These are phyloP conservation scores for Zele albiditarsus DNA, from an alignment of 2,888 invertebrate genomes.

Conservation along the genomic window DNA sequence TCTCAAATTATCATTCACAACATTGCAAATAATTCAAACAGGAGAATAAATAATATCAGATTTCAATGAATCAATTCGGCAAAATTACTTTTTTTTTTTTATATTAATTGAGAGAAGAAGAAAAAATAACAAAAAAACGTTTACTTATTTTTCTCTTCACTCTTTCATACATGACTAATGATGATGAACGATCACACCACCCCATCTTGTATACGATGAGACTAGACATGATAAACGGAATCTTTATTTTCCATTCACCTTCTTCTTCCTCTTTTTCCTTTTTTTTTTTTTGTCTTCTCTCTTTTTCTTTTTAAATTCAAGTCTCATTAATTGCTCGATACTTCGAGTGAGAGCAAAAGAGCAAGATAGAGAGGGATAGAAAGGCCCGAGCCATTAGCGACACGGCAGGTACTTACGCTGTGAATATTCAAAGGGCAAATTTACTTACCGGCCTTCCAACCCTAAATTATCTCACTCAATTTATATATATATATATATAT, in stretches of 20 bases:
- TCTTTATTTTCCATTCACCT: conserved; percentile 4
- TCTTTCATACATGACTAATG: conserved; percentile 28
- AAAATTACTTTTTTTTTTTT: too few species aligned
- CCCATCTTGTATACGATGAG: neutral
- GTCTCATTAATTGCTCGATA: conserved; percentile 42
- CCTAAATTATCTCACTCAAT: conserved; percentile 29
- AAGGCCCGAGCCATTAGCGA: conserved; percentile 34
- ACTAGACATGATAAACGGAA: conserved; percentile 22
- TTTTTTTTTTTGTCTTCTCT: neutral
- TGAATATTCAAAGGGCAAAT: conserved; percentile 41
- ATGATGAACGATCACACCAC: conserved; percentile 31
- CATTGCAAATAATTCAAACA: conserved; percentile 25
- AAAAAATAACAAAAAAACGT: neutral
- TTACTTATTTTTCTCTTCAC: neutral
- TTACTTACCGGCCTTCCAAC: conserved; percentile 30
- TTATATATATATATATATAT: neutral
- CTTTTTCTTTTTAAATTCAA: conserved; percentile 28
- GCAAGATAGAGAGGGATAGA: neutral
- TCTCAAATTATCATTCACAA: too few species aligned
- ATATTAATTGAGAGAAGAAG: too few species aligned
- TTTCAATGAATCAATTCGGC: neutral
- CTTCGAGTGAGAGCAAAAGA: neutral
- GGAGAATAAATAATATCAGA: neutral
- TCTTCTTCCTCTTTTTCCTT: neutral
- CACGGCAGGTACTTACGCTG: conserved; percentile 41